These are phyloP conservation scores for Cotesia congregata DNA, from an alignment of 2,888 invertebrate genomes.

Conservation along the genomic window DNA sequence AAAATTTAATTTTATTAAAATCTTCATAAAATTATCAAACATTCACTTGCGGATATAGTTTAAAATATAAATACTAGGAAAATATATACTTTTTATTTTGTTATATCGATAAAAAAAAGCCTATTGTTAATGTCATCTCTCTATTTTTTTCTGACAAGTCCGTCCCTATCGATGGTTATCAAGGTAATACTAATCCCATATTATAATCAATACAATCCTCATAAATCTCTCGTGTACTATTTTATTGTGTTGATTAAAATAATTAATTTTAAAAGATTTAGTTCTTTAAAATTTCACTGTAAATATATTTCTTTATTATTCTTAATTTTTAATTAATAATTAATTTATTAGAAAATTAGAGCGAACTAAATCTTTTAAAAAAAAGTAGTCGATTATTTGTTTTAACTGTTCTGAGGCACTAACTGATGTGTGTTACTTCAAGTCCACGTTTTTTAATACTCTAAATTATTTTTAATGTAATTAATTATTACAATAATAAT, in stretches of 20 bases:
- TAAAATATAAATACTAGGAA: slow-evolving; percentile 16
- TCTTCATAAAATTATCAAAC: slow-evolving; percentile 52
- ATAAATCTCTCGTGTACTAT: slow-evolving; percentile 57
- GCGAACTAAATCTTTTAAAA: slow-evolving; percentile 61
- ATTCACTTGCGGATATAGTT: slow-evolving; percentile 51
- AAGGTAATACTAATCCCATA: slow-evolving; percentile 72
- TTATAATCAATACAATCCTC: slow-evolving; percentile 69
- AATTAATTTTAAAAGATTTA: slow-evolving; percentile 21
- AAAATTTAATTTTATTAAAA: too few species aligned
- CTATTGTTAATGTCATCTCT: slow-evolving; percentile 71
- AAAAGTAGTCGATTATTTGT: slow-evolving; percentile 58
- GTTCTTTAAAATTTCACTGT: not conserved
- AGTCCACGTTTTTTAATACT: not conserved
- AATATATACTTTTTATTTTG: slow-evolving; percentile 62
- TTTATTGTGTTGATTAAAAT: slow-evolving; percentile 9
- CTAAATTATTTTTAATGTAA: not conserved
- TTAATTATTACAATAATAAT: not conserved
- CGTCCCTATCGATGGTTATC: slow-evolving; percentile 72
- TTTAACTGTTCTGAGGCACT: slow-evolving; percentile 30
- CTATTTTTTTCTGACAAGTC: slow-evolving; percentile 72
- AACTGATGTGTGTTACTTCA: not conserved
- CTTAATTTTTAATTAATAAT: not conserved
- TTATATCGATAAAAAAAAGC: slow-evolving; percentile 68
- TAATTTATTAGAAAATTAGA: slow-evolving; percentile 20
- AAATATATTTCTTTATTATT: not conserved